Evolutionary conservation across 1,140 invertebrate species (phyloP).

Genomic region (Protaetia brevitarsis): DNA sequence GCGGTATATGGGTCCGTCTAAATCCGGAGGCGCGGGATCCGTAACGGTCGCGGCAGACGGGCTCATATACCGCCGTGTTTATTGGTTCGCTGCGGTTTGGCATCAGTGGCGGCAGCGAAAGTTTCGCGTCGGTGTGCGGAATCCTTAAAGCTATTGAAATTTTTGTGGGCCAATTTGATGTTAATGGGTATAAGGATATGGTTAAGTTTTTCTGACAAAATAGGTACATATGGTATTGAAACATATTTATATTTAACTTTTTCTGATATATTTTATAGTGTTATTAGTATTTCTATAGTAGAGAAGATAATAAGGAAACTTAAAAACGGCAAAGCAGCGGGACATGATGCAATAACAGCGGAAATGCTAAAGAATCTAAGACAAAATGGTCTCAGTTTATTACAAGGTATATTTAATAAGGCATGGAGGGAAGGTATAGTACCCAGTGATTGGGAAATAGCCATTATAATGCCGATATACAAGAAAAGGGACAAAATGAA

Average conservation of each 20-base stretch:
- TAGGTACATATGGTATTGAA: too few relatives aligned
- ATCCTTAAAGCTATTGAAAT: too few relatives aligned
- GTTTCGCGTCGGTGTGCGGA: too few relatives aligned
- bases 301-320: not conserved
- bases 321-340: not conserved
- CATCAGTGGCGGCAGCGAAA: too few relatives aligned
- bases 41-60: too few relatives aligned
- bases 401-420: not conserved
- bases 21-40: too few relatives aligned
- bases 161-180: too few relatives aligned
- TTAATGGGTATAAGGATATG: too few relatives aligned
- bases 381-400: not conserved
- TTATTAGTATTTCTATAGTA: not conserved
- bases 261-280: not conserved
- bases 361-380: not conserved
- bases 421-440: not conserved
- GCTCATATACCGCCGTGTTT: too few relatives aligned
- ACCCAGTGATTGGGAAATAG: not conserved
- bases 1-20: too few relatives aligned
- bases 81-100: too few relatives aligned
- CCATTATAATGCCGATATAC: not conserved
- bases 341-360: not conserved
- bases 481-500: slow-evolving; percentile 11
- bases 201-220: too few relatives aligned
- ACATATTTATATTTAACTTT: not conserved